Conservation (phyloP, 30 jellyfish, hydroid and myxozoan genomes). For the Aurelia aurita complex sp. Pacific region DNA sequence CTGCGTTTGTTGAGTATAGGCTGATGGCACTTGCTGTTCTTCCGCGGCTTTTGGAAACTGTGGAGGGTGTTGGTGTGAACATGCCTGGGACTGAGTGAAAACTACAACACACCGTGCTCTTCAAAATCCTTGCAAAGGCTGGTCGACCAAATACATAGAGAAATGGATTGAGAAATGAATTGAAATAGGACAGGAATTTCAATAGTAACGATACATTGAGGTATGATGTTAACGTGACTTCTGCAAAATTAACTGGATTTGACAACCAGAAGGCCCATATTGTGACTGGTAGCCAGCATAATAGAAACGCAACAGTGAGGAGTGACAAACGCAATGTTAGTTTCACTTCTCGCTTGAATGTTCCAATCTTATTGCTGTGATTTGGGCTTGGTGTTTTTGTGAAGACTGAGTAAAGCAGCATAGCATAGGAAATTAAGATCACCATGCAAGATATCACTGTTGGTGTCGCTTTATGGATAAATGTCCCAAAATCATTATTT, state of each 20-base stretch:
- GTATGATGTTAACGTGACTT: not conserved
- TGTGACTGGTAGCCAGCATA: slow-evolving; percentile 50
- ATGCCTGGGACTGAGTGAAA: too few relatives aligned
- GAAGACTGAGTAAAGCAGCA: not conserved
- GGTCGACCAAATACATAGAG: slow-evolving; percentile 45
- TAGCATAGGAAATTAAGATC: slow-evolving; percentile 6
- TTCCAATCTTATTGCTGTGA: not conserved
- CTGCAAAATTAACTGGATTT: not conserved
- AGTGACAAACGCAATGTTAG: slow-evolving; percentile 22
- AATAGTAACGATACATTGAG: slow-evolving; percentile 2
- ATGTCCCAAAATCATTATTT: not conserved
- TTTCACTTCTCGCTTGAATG: slow-evolving; percentile 15
- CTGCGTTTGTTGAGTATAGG: not conserved
- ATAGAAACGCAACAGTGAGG: slow-evolving; percentile 18
- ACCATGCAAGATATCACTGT: slow-evolving; percentile 19
- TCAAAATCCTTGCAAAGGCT: slow-evolving; percentile 33
- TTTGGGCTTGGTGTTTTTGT: slow-evolving; percentile 1
- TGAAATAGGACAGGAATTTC: slow-evolving; percentile 25
- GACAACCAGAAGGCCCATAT: slow-evolving; percentile 26
- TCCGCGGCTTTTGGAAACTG: too few relatives aligned
- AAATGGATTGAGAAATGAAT: slow-evolving; percentile 45
- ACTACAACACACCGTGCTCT: slow-evolving; percentile 6
- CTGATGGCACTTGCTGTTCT: not conserved
- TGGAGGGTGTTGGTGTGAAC: too few relatives aligned
- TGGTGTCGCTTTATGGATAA: slow-evolving; percentile 34